Percentiles rank a stretch among this genome's conserved stretches.
phyloP scores from a whole-genome alignment of 1,140 invertebrate species.

The Drosophila setifemur region DNA sequence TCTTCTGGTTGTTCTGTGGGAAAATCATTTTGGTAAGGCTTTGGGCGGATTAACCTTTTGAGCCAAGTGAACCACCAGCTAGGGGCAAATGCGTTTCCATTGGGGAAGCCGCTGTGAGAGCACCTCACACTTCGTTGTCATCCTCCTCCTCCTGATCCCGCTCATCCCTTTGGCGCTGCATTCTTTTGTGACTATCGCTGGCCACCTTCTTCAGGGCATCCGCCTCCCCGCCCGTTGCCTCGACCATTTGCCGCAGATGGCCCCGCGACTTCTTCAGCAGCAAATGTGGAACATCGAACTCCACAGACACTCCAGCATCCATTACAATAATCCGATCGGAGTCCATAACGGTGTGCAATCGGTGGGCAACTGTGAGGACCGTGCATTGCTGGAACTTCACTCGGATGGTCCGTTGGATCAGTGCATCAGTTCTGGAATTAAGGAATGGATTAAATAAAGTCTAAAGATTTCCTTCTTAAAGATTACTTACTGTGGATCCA shows the following conservation, averaged over 20 bases:
- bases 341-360: slow-evolving; percentile 92
- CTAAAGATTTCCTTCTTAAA: slow-evolving; percentile 60
- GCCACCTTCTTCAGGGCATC: slow-evolving; percentile 73
- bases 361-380: slow-evolving; percentile 89
- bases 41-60: background rate
- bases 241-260: slow-evolving; percentile 37
- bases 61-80: slow-evolving; percentile 11
- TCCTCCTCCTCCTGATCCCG: background rate
- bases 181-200: slow-evolving; percentile 45
- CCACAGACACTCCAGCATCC: slow-evolving; percentile 84
- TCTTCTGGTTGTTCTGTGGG: background rate
- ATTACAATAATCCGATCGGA: slow-evolving; percentile 87
- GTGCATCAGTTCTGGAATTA: slow-evolving; percentile 84
- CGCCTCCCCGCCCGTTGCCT: slow-evolving; percentile 75
- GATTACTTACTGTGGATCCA: slow-evolving; percentile 87
- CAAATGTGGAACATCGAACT: slow-evolving; percentile 86
- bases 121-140: slow-evolving; percentile 5
- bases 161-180: slow-evolving; percentile 52
- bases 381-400: slow-evolving; percentile 85
- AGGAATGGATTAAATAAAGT: slow-evolving; percentile 36
- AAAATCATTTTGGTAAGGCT: slow-evolving; percentile 39
- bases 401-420: slow-evolving; percentile 84
- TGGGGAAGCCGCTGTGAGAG: background rate
- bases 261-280: slow-evolving; percentile 84
- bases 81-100: slow-evolving; percentile 36